Conservation (phyloP, 2,888 invertebrate species). For the Rhyacophila evoluta region DNA sequence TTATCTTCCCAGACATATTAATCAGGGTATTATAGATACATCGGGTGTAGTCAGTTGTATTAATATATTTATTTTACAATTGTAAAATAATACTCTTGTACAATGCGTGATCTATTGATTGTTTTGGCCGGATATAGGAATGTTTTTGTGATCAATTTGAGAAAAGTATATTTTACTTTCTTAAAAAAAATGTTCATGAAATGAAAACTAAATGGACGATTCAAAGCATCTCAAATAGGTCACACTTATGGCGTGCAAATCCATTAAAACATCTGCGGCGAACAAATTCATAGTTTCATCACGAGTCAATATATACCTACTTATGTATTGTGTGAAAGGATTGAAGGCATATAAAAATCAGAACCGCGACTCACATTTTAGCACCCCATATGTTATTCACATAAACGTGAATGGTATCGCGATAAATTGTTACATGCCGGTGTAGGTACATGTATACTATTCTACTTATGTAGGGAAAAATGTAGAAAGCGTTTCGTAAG, state of each 20-base stretch:
- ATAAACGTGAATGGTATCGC: constrained; percentile 31
- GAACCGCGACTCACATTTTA: constrained; percentile 16
- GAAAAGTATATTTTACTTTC: not conserved
- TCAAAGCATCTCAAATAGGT: not conserved
- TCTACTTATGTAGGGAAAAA: not conserved
- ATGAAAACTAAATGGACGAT: not conserved
- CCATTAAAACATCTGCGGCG: not conserved
- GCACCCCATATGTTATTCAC: constrained; percentile 27
- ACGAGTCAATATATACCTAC: not conserved
- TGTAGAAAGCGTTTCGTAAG: not conserved
- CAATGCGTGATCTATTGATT: no score
- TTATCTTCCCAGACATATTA: no score
- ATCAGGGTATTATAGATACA: no score
- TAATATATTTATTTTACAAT: no score
- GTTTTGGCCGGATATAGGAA: no score
- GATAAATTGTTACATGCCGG: constrained; percentile 43
- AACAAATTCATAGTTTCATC: constrained; percentile 5
- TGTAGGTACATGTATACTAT: not conserved
- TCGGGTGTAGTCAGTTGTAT: no score
- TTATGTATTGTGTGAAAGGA: constrained; percentile 8
- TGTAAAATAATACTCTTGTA: no score
- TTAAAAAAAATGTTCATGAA: not conserved
- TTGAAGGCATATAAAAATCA: constrained; percentile 6
- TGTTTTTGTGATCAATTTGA: no score
- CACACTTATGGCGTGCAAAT: not conserved